Conservation (phyloP, 2,113 vertebrate species). For the Python bivittatus region DNA sequence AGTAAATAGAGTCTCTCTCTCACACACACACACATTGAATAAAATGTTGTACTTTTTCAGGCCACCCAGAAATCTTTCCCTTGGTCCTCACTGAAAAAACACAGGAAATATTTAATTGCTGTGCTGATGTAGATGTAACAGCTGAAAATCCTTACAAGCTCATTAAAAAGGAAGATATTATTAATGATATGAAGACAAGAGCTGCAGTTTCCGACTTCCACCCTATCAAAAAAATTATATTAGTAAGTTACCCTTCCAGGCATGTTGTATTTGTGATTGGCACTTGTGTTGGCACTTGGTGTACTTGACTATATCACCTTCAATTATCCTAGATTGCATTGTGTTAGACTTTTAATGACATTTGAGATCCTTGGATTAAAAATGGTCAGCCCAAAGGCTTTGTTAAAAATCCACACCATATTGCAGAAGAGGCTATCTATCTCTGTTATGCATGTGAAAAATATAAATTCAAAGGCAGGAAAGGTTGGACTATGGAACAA, state of each 20-base stretch:
- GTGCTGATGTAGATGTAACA: slow-evolving; percentile 82
- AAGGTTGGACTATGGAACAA: background rate
- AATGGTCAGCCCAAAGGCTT: background rate
- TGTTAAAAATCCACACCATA: background rate
- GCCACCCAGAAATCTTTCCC: slow-evolving; percentile 85
- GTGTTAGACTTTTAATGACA: background rate
- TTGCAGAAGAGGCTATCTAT: background rate
- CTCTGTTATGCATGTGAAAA: background rate
- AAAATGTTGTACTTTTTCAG: slow-evolving; percentile 62
- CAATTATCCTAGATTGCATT: background rate
- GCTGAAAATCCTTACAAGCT: slow-evolving; percentile 82
- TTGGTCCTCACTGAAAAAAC: slow-evolving; percentile 86
- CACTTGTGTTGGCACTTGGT: background rate
- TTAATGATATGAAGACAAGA: slow-evolving; percentile 83
- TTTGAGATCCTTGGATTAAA: background rate
- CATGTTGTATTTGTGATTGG: background rate
- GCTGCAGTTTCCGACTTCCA: slow-evolving; percentile 90
- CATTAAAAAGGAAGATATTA: slow-evolving; percentile 84
- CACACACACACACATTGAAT: background rate
- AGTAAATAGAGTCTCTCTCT: background rate
- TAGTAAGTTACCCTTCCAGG: slow-evolving; percentile 70
- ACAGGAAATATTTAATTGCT: slow-evolving; percentile 87
- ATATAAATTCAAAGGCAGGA: background rate
- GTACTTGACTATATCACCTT: background rate
- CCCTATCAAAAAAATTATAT: slow-evolving; percentile 80